Percentiles rank a stretch among this genome's conserved stretches.
Evolutionary conservation across 1,140 invertebrate species (phyloP).

Genomic region (Heliothis virescens): DNA sequence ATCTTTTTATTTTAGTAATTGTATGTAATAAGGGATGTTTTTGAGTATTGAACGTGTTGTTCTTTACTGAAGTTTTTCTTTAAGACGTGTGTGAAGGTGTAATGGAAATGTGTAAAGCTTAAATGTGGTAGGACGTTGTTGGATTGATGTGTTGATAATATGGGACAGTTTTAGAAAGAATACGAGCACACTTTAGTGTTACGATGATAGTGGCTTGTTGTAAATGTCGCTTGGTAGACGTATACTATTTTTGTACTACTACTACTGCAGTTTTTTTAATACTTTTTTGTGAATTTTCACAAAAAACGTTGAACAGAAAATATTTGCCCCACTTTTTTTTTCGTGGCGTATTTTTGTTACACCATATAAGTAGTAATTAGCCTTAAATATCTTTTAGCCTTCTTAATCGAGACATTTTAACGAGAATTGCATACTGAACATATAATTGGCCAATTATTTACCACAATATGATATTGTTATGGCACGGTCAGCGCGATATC

Average conservation of each 20-base stretch:
- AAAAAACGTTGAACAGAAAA: background rate
- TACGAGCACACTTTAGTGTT: conserved; percentile 4
- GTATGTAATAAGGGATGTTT: conserved; percentile 28
- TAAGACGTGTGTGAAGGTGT: background rate
- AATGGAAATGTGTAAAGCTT: background rate
- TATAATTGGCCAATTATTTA: conserved; percentile 19
- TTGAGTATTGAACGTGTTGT: background rate
- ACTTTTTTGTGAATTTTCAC: background rate
- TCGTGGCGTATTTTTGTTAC: background rate
- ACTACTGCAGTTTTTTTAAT: background rate
- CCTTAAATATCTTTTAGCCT: background rate
- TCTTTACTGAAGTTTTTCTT: background rate
- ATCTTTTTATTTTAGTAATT: conserved; percentile 39
- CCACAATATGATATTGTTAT: conserved; percentile 23
- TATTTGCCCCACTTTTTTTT: background rate
- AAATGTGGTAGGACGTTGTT: conserved; percentile 3
- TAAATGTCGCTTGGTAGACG: too few species aligned
- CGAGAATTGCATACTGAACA: background rate
- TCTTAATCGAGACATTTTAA: conserved; percentile 27
- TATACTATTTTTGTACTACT: background rate
- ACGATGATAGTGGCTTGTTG: background rate
- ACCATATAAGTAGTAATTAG: conserved; percentile 1
- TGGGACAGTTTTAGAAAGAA: background rate
- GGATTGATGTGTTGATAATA: background rate
- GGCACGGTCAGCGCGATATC: background rate